These are phyloP conservation scores for Cyaniris semiargus DNA, from an alignment of 2,888 invertebrate species.

Conservation along the genomic window DNA sequence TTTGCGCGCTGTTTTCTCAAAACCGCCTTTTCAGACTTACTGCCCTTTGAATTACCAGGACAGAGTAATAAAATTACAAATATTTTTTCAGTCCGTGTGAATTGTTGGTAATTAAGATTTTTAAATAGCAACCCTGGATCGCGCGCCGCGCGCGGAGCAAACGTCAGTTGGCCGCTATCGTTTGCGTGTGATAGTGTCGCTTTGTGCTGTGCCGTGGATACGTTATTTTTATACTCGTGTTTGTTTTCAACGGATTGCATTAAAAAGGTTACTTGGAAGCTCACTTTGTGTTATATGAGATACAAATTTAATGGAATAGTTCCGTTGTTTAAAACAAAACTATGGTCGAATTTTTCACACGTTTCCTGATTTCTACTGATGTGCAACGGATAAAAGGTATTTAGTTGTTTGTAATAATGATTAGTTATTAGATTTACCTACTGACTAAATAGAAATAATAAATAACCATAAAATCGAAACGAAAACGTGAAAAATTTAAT, in stretches of 20 bases:
- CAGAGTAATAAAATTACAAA: too few species aligned
- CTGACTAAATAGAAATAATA: too few species aligned
- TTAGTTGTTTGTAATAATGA: too few species aligned
- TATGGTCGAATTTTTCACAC: not conserved
- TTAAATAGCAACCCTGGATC: not conserved
- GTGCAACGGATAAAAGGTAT: not conserved
- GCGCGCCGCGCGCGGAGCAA: not conserved
- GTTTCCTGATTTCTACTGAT: not conserved
- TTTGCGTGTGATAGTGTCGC: not conserved
- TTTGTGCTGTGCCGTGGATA: not conserved
- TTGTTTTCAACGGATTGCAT: not conserved
- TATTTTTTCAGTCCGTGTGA: not conserved
- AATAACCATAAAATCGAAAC: too few species aligned
- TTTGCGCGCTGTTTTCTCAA: too few species aligned
- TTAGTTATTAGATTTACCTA: too few species aligned
- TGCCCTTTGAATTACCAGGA: too few species aligned
- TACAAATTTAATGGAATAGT: not conserved
- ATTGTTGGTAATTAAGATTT: conserved; percentile 11
- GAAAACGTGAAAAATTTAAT: too few species aligned
- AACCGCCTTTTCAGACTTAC: too few species aligned
- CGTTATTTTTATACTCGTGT: not conserved
- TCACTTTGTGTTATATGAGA: not conserved
- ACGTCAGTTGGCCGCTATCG: not conserved
- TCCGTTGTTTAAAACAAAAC: not conserved
- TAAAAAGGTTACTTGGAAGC: not conserved